phyloP scores from a whole-genome alignment of 2,888 invertebrate species.

The Phymatocera aterrima region DNA sequence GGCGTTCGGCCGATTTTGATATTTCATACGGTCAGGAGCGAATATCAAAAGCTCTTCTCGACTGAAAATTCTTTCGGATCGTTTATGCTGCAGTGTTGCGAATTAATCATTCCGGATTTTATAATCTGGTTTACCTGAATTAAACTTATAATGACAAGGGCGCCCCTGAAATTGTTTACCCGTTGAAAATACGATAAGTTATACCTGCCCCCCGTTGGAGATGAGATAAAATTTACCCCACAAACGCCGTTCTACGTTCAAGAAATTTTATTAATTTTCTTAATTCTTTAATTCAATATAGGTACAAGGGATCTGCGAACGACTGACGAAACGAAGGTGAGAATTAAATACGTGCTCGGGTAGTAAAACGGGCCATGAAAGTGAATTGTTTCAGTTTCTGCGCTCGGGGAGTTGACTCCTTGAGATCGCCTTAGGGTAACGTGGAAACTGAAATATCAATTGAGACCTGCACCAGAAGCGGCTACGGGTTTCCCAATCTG shows the following conservation, averaged over 20 bases:
- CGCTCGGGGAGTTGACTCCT: background rate
- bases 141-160: conserved; percentile 13
- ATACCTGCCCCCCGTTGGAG: too few species aligned
- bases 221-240: background rate
- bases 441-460: background rate
- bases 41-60: background rate
- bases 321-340: conserved; percentile 17
- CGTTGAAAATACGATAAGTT: conserved; percentile 16
- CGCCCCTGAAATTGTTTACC: background rate
- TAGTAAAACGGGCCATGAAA: conserved; percentile 26
- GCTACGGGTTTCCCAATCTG: background rate
- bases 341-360: conserved; percentile 39
- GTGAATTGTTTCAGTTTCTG: conserved; percentile 24
- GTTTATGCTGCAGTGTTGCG: background rate
- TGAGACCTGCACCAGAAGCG: background rate
- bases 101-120: conserved; percentile 18
- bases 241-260: background rate
- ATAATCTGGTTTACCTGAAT: conserved; percentile 8
- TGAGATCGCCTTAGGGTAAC: background rate
- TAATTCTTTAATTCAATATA: conserved; percentile 20
- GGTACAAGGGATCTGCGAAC: conserved; percentile 4
- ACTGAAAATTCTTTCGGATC: background rate
- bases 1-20: background rate
- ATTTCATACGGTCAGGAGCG: too few species aligned
- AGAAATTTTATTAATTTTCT: conserved; percentile 12